Evolutionary conservation across 1,140 invertebrate species (phyloP).

Genomic region (Parapsyche elsis): DNA sequence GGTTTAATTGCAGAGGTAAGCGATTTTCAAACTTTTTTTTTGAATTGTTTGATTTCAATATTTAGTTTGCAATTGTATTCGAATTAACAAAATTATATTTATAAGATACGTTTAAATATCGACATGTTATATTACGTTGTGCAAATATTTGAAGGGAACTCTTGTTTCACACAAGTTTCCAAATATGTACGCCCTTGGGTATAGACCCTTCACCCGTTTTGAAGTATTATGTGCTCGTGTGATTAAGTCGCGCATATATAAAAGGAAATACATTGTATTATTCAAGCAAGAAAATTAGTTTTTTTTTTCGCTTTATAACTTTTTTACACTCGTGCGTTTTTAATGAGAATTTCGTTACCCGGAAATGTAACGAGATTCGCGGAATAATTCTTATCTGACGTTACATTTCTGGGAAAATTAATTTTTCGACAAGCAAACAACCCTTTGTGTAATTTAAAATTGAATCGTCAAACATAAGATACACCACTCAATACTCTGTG

Average conservation of each 20-base stretch:
- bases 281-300: conserved; percentile 1
- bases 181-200: conserved; percentile 1
- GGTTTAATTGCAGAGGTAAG: no score
- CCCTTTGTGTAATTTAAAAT: no score
- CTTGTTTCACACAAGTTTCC: conserved; percentile 19
- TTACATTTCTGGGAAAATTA: no score
- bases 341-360: neutral
- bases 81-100: no score
- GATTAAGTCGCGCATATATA: conserved; percentile 26
- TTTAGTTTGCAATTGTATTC: no score
- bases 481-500: no score
- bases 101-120: neutral
- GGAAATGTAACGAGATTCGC: neutral
- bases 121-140: neutral
- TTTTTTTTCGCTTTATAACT: neutral
- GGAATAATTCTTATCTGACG: no score
- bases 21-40: no score
- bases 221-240: conserved; percentile 21
- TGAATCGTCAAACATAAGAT: no score
- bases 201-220: neutral
- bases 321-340: neutral
- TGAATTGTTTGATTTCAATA: no score
- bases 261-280: conserved; percentile 1
- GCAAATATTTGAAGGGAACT: conserved; percentile 8
- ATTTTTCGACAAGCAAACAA: no score